Percentiles rank a stretch among this genome's conserved stretches.
phyloP scores from a whole-genome alignment of 1,140 invertebrate genomes.

The Trinorchestia longiramus region DNA sequence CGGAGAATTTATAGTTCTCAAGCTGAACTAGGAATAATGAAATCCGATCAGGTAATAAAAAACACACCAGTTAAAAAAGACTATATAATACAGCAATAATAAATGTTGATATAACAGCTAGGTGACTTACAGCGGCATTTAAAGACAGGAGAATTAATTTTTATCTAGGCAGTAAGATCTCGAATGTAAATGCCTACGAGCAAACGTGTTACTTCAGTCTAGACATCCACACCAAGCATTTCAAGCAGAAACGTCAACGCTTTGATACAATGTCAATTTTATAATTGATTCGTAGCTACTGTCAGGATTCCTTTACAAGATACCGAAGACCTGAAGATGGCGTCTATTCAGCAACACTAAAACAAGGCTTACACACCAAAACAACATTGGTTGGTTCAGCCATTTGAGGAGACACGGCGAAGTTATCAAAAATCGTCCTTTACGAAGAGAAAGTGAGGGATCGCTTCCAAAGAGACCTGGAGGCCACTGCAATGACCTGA shows the following conservation, averaged over 20 bases:
- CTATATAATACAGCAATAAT: neutral
- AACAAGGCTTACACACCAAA: neutral
- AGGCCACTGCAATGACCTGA: neutral
- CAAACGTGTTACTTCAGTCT: neutral
- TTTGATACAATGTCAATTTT: neutral
- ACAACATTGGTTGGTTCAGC: neutral
- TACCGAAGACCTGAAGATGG: neutral
- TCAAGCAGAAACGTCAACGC: neutral
- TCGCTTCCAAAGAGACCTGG: neutral
- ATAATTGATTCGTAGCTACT: neutral
- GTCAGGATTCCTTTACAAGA: neutral
- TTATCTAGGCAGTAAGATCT: neutral
- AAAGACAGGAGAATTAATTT: neutral
- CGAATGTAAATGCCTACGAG: neutral
- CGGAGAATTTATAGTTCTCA: no score
- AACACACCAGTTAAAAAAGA: neutral
- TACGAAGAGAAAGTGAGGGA: neutral
- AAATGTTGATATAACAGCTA: neutral
- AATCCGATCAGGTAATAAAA: neutral
- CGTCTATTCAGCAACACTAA: neutral
- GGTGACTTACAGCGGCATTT: neutral
- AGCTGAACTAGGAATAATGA: neutral
- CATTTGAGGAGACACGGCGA: neutral
- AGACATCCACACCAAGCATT: neutral
- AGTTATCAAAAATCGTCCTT: neutral